Evolutionary conservation across 2,888 invertebrate genomes (phyloP).

Genomic region (Xestobium rufovillosum): DNA sequence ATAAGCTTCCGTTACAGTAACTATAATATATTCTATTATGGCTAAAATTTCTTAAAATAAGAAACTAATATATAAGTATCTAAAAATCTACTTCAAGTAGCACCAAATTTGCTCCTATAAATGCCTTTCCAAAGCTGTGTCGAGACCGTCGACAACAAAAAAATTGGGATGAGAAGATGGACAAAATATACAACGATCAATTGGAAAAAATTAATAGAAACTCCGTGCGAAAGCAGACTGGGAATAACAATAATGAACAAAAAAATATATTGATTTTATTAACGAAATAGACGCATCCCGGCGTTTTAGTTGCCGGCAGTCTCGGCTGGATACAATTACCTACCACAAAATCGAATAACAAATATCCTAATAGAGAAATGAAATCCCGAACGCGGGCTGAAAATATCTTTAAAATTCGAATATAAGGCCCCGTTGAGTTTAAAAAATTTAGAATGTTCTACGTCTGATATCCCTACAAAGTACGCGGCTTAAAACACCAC

Average conservation of each 20-base stretch:
- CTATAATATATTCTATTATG: neutral
- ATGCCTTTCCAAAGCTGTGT: slow-evolving; percentile 39
- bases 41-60: slow-evolving; percentile 10
- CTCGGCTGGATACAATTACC: too few species aligned
- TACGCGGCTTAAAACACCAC: too few species aligned
- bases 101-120: slow-evolving; percentile 43
- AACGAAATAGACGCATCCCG: too few species aligned
- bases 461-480: slow-evolving; percentile 14
- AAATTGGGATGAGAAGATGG: slow-evolving; percentile 20
- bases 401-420: neutral
- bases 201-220: slow-evolving; percentile 17
- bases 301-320: too few species aligned
- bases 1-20: slow-evolving; percentile 11
- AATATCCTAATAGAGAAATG: neutral
- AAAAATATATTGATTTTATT: too few species aligned
- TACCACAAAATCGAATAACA: too few species aligned
- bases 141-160: slow-evolving; percentile 35
- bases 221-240: too few species aligned
- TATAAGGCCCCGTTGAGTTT: slow-evolving; percentile 13
- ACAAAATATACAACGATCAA: slow-evolving; percentile 16
- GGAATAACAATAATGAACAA: too few species aligned
- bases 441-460: slow-evolving; percentile 17
- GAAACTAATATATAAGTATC: slow-evolving; percentile 11
- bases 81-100: slow-evolving; percentile 31
- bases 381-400: too few species aligned